Evolutionary conservation across 2,797 vertebrate species (phyloP).

Genomic region (Limosa lapponica): DNA sequence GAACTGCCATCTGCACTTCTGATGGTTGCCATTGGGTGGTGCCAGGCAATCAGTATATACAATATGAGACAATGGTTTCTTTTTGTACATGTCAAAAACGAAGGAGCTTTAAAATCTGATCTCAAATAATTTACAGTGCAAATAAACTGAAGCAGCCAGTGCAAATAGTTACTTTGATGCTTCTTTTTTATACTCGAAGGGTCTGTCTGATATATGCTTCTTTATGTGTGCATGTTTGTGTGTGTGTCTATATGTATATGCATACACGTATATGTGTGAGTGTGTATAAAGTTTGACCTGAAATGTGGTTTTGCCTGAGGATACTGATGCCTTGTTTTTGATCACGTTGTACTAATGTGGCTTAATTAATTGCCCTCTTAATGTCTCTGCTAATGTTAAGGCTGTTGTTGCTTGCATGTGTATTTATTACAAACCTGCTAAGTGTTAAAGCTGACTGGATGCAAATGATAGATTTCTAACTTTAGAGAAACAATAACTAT

Average conservation of each 20-base stretch:
- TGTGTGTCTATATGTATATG: fast-evolving
- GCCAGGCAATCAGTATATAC: constrained; percentile 72
- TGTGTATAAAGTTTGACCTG: constrained; percentile 62
- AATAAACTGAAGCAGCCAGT: constrained; percentile 59
- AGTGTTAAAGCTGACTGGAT: neutral
- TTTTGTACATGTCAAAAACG: neutral
- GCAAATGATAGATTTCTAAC: neutral
- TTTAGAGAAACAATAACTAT: constrained; percentile 41
- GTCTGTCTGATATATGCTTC: constrained; percentile 20
- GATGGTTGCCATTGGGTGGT: constrained; percentile 77
- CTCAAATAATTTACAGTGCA: constrained; percentile 65
- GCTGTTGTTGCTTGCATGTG: neutral
- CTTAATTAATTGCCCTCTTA: constrained; percentile 63
- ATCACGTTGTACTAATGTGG: constrained; percentile 40
- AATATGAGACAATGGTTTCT: neutral
- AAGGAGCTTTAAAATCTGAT: constrained; percentile 43
- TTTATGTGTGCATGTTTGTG: neutral
- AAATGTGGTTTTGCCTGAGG: constrained; percentile 51
- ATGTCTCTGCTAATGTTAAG: neutral
- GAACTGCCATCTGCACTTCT: constrained; percentile 62
- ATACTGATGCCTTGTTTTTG: constrained; percentile 42
- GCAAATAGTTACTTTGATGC: constrained; percentile 49
- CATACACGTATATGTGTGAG: fast-evolving
- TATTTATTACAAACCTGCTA: neutral
- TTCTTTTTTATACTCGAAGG: neutral